Conservation (phyloP, 2,888 invertebrate species). For the Ichneumoninae sp. region DNA sequence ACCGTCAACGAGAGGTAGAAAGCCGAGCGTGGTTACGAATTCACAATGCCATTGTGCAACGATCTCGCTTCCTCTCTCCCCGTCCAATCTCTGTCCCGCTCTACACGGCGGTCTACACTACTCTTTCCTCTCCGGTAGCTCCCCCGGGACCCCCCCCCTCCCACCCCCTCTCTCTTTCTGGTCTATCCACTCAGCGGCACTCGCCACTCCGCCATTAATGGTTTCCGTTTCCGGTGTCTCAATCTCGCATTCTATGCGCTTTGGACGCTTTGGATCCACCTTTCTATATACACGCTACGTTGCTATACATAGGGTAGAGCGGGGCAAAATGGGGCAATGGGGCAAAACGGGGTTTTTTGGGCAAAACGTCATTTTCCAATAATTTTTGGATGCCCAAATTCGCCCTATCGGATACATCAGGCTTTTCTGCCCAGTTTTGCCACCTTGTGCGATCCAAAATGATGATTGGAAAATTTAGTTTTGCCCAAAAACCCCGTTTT, state of each 20-base stretch:
- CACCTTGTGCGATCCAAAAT: too few species aligned
- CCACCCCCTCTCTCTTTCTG: conserved; percentile 31
- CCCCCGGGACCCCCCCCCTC: conserved; percentile 41
- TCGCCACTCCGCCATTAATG: conserved; percentile 76
- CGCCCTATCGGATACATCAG: too few species aligned
- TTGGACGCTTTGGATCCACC: conserved; percentile 40
- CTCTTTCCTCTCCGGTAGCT: conserved; percentile 48
- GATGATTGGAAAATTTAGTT: too few species aligned
- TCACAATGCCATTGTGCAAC: conserved; percentile 79
- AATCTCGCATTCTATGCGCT: conserved; percentile 70
- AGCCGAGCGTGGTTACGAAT: conserved; percentile 70
- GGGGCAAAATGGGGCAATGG: too few species aligned
- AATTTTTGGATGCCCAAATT: too few species aligned
- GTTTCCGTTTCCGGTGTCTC: conserved; percentile 81
- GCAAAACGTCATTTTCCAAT: too few species aligned
- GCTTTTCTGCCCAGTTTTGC: too few species aligned
- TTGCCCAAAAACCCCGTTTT: too few species aligned
- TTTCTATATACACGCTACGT: neutral
- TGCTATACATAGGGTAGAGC: too few species aligned
- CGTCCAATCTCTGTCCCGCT: conserved; percentile 49
- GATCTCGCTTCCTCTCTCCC: conserved; percentile 66
- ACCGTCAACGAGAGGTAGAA: conserved; percentile 58
- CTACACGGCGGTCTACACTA: conserved; percentile 42
- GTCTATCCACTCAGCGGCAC: conserved; percentile 59
- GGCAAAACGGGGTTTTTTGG: too few species aligned